Base-by-base conservation (phyloP, 2,797 vertebrate genomes). In the Cirrhinus molitorella region DNA sequence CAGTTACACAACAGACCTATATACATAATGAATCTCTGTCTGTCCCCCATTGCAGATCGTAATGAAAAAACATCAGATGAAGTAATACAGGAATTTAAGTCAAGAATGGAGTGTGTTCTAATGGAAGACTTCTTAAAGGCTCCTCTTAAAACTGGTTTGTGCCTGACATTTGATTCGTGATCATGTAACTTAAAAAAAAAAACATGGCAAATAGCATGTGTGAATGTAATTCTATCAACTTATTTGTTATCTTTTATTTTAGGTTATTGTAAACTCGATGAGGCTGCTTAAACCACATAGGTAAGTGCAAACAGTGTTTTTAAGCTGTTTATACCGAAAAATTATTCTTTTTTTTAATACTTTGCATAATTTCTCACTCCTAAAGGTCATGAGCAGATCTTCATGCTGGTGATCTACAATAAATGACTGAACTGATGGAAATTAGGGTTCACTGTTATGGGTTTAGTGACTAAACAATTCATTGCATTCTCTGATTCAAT, bases 111-210 rank as follows among this genome's bases (percentile, higher is more conserved):
- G 71, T 66, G 81, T 25, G 13, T 59, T 37, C 3, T 28, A 5
- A 70, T 85, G 25, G 40, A 81, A 21, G n/a, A 66, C 4, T 82
- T 84, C 31, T 1, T 66, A 1, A 80, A 84, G 55, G 4, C 79
- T 2, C 85, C 85, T 53, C 74, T 63, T 23, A 76, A 37, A 76
- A 81, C 85, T 31, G 87, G 87, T 88, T 80, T 57, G 34, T 80
- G 6, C 55, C 65, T 37, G 13, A 16, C 6, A 49, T 66, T 65
- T 79, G 12, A 31, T 23, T 49, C 12, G 34, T 74, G 19, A 55
- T 19, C 19, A 34, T 34, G 11, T 14, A 55, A n/a, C 19, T 51
- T 1, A 34, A 13, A 53, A 66, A 53, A 63, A 49, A 28, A 25
- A 19, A 23, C 23, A 1, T 34, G 3, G 59, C 17, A 73, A 16